Percentiles rank a stretch among this genome's conserved stretches.
These are phyloP conservation scores for Agrypnus murinus DNA, from an alignment of 2,888 invertebrate genomes.

Conservation along the genomic window DNA sequence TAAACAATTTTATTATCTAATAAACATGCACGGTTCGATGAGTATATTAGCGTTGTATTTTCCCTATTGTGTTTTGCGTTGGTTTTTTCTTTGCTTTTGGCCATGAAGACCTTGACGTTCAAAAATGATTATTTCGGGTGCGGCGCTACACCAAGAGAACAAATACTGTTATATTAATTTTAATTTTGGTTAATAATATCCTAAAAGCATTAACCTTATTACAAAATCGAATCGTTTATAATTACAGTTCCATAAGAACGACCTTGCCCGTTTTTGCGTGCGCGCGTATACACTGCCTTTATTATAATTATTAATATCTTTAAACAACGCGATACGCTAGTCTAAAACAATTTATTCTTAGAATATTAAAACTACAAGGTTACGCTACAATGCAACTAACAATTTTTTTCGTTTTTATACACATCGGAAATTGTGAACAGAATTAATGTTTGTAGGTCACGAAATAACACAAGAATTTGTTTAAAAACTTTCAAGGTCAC, in stretches of 20 bases:
- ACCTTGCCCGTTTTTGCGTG: conserved; percentile 38
- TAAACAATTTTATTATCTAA: conserved; percentile 38
- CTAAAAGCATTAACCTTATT: conserved; percentile 43
- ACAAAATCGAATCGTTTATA: conserved; percentile 43
- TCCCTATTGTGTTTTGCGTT: conserved; percentile 2
- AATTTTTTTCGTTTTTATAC: conserved; percentile 35
- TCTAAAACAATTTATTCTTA: conserved; percentile 28
- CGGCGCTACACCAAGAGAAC: not conserved
- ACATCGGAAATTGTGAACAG: conserved; percentile 35
- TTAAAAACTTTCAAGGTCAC: conserved; percentile 48
- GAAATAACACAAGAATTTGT: conserved; percentile 30
- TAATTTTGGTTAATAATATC: conserved; percentile 39
- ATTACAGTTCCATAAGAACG: conserved; percentile 43
- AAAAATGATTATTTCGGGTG: conserved; percentile 14
- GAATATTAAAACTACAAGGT: conserved; percentile 34
- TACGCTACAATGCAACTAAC: conserved; percentile 32
- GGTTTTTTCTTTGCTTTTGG: conserved; percentile 14
- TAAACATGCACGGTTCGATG: conserved; percentile 17
- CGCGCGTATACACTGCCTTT: conserved; percentile 24
- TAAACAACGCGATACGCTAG: conserved; percentile 4
- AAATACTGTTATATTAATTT: conserved; percentile 38
- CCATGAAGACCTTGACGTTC: conserved; percentile 30
- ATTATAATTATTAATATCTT: conserved; percentile 27
- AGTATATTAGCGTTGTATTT: conserved; percentile 8
- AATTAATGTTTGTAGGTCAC: conserved; percentile 47